A percentile compares a stretch with the other conserved stretches of the same genome.
These are phyloP conservation scores for Nilaparvata lugens DNA, from an alignment of 1,140 invertebrate species.

Conservation along the genomic window DNA sequence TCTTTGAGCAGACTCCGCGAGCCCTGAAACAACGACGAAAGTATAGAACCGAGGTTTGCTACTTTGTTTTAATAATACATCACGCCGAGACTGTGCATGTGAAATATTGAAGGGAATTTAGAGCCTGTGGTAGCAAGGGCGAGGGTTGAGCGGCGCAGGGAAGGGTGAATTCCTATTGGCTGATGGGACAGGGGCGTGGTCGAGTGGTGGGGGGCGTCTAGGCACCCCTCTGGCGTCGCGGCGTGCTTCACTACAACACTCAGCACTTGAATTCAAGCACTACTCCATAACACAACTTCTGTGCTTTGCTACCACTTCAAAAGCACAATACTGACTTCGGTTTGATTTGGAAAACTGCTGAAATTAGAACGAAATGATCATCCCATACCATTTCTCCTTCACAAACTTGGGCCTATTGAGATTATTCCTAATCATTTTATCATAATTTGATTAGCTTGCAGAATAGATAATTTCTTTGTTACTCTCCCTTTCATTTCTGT, in stretches of 20 bases:
- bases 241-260: neutral
- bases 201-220: neutral
- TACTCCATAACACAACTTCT: neutral
- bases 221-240: neutral
- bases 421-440: too few species aligned
- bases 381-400: too few species aligned
- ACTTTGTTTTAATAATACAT: conserved; percentile 6
- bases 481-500: too few species aligned
- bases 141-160: neutral
- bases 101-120: conserved; percentile 1
- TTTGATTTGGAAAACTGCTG: too few species aligned
- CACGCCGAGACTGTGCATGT: neutral
- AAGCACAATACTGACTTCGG: too few species aligned
- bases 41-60: neutral
- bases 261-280: neutral
- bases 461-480: too few species aligned
- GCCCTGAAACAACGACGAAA: too few species aligned
- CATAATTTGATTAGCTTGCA: too few species aligned
- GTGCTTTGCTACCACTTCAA: too few species aligned
- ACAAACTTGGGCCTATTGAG: too few species aligned
- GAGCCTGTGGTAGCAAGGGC: neutral
- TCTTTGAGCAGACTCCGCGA: too few species aligned
- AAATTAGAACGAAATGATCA: too few species aligned
- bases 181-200: neutral
- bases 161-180: neutral